These are phyloP conservation scores for Catajapyx aquilonaris DNA, from an alignment of 1,140 invertebrate species.

Conservation along the genomic window DNA sequence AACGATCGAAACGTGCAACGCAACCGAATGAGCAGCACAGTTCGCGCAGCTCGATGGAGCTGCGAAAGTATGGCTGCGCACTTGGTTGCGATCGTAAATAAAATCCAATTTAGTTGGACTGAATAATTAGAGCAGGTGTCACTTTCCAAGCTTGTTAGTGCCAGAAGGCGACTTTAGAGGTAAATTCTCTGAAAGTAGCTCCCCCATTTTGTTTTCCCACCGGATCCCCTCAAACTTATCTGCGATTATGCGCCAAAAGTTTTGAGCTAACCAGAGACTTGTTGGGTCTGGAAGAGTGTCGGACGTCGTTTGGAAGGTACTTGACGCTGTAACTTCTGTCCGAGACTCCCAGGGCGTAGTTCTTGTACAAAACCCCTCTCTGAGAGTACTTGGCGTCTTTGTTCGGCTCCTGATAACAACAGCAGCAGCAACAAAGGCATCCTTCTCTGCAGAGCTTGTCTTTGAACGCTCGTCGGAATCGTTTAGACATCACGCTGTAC, in stretches of 20 bases:
- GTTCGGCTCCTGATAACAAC: background rate
- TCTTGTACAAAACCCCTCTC: background rate
- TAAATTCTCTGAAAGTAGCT: background rate
- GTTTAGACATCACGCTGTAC: conserved; percentile 76
- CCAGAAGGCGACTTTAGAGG: no score
- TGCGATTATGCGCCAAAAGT: background rate
- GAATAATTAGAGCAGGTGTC: no score
- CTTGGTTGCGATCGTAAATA: no score
- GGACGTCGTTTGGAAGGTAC: background rate
- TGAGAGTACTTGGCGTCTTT: no score
- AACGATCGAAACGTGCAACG: background rate
- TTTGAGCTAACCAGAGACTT: no score
- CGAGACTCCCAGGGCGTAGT: background rate
- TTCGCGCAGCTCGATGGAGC: no score
- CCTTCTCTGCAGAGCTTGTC: conserved; percentile 15
- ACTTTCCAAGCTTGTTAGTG: no score
- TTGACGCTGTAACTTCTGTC: background rate
- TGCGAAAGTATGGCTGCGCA: no score
- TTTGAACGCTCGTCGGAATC: conserved; percentile 59
- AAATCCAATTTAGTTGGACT: no score
- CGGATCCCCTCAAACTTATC: background rate
- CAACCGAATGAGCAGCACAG: background rate
- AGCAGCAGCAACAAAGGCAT: background rate
- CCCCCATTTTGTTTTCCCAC: background rate
- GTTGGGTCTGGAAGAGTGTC: no score